These are phyloP conservation scores for Myotis myotis DNA, from an alignment of 2,797 vertebrate species.

Conservation along the genomic window DNA sequence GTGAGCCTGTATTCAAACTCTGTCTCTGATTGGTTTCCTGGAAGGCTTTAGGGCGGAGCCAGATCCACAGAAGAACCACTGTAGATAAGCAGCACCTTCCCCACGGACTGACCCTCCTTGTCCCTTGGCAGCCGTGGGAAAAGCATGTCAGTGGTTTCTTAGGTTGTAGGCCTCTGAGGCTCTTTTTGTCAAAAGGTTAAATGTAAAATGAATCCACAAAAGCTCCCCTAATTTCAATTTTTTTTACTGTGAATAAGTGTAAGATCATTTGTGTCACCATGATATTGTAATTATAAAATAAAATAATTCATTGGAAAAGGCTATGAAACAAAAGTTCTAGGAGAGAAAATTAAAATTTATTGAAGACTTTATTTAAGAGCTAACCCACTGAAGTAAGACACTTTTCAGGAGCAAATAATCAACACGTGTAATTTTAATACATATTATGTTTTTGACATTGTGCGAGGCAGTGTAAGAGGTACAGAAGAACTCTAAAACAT, in stretches of 20 bases:
- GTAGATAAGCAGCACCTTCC: not conserved
- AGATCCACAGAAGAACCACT: not conserved
- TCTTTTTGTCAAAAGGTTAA: not conserved
- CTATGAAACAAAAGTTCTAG: not conserved
- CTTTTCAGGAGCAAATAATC: not conserved
- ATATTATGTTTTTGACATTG: not conserved
- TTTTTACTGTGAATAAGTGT: not conserved
- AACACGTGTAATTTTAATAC: not conserved
- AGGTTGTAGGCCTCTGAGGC: not conserved
- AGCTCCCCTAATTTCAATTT: not conserved
- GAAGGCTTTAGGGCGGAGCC: not conserved
- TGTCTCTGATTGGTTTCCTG: not conserved
- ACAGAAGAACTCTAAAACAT: not conserved
- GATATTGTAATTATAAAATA: not conserved
- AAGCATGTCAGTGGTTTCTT: not conserved
- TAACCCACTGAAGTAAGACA: not conserved
- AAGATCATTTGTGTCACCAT: not conserved
- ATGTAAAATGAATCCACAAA: not conserved
- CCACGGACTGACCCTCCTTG: not conserved
- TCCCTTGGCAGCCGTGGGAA: not conserved
- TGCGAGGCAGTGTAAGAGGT: not conserved
- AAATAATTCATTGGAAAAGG: slow-evolving; percentile 7
- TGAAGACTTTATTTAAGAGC: not conserved
- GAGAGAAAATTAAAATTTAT: slow-evolving; percentile 2
- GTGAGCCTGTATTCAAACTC: not conserved